A percentile compares a stretch with the other conserved stretches of the same genome.
Evolutionary conservation across 37 sponge, comb jelly and placozoan genomes (phyloP).

Genomic region (Halichondria panicea): DNA sequence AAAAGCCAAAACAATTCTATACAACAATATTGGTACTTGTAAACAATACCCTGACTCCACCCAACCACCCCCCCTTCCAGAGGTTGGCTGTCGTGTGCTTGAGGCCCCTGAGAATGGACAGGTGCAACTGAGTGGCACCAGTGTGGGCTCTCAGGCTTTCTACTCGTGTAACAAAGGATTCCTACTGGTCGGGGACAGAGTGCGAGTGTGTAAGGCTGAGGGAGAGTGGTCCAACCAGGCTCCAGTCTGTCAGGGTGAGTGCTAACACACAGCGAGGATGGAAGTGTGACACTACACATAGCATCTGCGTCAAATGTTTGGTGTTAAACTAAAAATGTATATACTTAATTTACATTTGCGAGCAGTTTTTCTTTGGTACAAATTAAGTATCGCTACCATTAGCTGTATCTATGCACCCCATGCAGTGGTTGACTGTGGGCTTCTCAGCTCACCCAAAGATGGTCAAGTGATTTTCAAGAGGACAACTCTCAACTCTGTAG

Average conservation of each 20-base stretch:
- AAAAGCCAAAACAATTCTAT: too few relatives aligned
- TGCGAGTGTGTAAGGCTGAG: slow-evolving; percentile 4
- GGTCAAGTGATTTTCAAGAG: slow-evolving; percentile 27
- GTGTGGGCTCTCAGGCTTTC: not conserved
- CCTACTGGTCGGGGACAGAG: not conserved
- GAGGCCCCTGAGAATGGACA: not conserved
- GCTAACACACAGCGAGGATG: too few relatives aligned
- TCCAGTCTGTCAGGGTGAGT: slow-evolving; percentile 17
- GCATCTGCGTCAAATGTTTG: too few relatives aligned
- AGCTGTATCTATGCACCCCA: too few relatives aligned
- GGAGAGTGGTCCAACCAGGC: slow-evolving; percentile 19
- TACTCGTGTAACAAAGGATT: slow-evolving; percentile 17
- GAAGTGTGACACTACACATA: too few relatives aligned
- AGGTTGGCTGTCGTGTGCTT: not conserved
- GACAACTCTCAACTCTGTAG: slow-evolving; percentile 33
- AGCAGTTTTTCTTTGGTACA: too few relatives aligned
- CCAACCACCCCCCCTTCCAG: slow-evolving; percentile 4
- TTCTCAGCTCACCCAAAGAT: slow-evolving; percentile 10
- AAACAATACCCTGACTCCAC: too few relatives aligned
- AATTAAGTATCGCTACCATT: too few relatives aligned
- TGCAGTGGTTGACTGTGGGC: not conserved
- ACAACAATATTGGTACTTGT: too few relatives aligned
- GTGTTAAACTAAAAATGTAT: not conserved
- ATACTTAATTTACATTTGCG: too few relatives aligned
- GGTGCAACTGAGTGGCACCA: not conserved